Conservation (phyloP, 2,113 vertebrate genomes). For the Entosphenus tridentatus region DNA sequence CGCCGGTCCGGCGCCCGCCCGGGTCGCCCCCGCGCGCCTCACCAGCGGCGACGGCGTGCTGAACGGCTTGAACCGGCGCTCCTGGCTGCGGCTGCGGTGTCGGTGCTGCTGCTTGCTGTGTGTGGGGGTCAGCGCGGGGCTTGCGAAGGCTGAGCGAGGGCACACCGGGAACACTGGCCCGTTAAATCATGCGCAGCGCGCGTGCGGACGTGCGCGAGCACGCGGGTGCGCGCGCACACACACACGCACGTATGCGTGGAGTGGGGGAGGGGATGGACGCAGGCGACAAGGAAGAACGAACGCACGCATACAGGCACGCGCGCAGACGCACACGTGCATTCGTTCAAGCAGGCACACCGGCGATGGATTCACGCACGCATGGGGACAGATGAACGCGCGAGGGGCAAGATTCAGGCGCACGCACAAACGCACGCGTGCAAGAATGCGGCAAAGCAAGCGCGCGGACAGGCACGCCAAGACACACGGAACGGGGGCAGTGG, state of each 20-base stretch:
- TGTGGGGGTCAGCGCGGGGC: background rate
- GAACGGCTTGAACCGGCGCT: too few species aligned
- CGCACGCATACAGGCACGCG: background rate
- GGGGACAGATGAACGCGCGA: background rate
- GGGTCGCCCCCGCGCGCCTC: too few species aligned
- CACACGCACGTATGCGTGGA: too few species aligned
- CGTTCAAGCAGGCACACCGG: background rate
- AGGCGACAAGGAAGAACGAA: background rate
- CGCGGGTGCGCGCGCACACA: too few species aligned
- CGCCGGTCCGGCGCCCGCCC: too few species aligned
- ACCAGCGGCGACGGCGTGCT: too few species aligned
- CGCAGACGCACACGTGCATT: background rate
- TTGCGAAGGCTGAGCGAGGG: conserved; percentile 4
- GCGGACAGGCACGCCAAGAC: too few species aligned
- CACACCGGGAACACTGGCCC: conserved; percentile 5
- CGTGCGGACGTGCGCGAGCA: too few species aligned
- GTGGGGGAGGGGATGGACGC: background rate
- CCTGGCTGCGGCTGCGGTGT: too few species aligned
- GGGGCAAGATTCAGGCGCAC: background rate
- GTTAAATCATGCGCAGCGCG: background rate
- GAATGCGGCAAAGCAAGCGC: too few species aligned
- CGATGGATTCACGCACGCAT: background rate
- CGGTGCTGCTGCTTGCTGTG: background rate
- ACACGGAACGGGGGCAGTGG: too few species aligned
- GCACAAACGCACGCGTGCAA: too few species aligned